These are phyloP conservation scores for Limnephilus auricula DNA, from an alignment of 2,888 invertebrate genomes.

Conservation along the genomic window DNA sequence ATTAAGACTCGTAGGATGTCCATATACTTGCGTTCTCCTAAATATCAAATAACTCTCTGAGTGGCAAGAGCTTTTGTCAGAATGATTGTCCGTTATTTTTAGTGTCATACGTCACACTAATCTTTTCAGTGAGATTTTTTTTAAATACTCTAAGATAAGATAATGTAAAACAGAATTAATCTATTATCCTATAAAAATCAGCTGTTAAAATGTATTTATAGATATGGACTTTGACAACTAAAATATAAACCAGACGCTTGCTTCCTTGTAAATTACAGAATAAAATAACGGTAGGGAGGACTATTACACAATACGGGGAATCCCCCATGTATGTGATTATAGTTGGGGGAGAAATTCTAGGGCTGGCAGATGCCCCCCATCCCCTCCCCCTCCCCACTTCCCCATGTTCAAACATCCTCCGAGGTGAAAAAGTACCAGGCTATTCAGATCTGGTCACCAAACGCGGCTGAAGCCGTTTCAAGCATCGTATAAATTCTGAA, in stretches of 20 bases:
- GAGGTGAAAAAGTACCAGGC: no score
- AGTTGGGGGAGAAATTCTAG: not conserved
- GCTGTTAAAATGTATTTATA: not conserved
- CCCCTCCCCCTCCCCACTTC: not conserved
- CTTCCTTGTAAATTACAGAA: not conserved
- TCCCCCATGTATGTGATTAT: not conserved
- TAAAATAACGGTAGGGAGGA: not conserved
- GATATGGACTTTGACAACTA: not conserved
- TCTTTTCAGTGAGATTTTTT: not conserved
- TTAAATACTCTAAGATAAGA: not conserved
- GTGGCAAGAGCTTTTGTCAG: no score
- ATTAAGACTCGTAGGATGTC: no score
- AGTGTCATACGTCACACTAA: not conserved
- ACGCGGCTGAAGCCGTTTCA: no score
- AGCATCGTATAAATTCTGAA: no score
- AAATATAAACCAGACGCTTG: not conserved
- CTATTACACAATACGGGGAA: not conserved
- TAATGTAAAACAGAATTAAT: not conserved
- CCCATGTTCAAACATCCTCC: not conserved
- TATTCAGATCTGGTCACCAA: no score
- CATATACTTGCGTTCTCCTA: no score
- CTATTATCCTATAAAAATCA: not conserved
- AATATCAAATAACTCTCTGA: no score
- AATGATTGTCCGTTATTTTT: not conserved
- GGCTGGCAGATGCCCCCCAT: conserved; percentile 11